Percentiles rank a stretch among this genome's conserved stretches.
These are phyloP conservation scores for Ochlodes sylvanus DNA, from an alignment of 2,888 invertebrate genomes.

Conservation along the genomic window DNA sequence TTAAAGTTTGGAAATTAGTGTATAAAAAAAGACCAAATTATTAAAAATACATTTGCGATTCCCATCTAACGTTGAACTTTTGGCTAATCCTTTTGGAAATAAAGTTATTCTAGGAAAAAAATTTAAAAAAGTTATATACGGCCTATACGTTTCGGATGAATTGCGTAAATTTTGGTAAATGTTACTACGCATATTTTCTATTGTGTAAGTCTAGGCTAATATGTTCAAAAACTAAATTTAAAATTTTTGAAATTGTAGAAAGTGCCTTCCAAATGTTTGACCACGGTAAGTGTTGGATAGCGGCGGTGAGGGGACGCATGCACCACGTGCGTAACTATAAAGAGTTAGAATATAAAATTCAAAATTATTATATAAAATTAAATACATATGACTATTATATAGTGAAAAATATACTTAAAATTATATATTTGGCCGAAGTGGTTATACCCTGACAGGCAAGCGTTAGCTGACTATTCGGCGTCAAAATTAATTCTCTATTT, in stretches of 20 bases:
- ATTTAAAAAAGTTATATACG: constrained; percentile 68
- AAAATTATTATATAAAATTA: constrained; percentile 84
- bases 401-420: constrained; percentile 81
- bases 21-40: constrained; percentile 81
- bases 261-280: constrained; percentile 91
- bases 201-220: constrained; percentile 88
- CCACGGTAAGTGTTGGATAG: constrained; percentile 86
- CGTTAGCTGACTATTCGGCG: constrained; percentile 77
- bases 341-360: constrained; percentile 82
- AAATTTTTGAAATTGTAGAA: constrained; percentile 88
- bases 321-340: constrained; percentile 78
- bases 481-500: constrained; percentile 78
- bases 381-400: constrained; percentile 85
- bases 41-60: constrained; percentile 75
- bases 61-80: constrained; percentile 81
- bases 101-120: constrained; percentile 76
- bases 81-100: constrained; percentile 83
- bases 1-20: constrained; percentile 82
- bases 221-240: constrained; percentile 88
- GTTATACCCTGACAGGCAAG: constrained; percentile 92
- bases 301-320: constrained; percentile 74
- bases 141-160: constrained; percentile 82
- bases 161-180: constrained; percentile 84
- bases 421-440: constrained; percentile 85
- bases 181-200: constrained; percentile 85